Percentiles rank a stretch among this genome's conserved stretches.
These are phyloP conservation scores for Cryptophagus acutangulus DNA, from an alignment of 2,888 invertebrate species.

Conservation along the genomic window DNA sequence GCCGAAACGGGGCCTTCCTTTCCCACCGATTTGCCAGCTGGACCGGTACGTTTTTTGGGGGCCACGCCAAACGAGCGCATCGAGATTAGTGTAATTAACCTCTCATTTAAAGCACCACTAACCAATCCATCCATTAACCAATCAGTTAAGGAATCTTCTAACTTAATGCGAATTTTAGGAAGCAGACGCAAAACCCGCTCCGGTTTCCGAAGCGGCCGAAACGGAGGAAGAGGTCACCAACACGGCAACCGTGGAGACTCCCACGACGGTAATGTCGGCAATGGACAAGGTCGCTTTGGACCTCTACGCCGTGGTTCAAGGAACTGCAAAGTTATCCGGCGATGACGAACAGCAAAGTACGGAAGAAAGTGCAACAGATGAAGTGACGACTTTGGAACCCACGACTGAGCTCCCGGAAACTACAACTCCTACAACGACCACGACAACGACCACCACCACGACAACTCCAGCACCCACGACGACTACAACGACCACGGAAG, in stretches of 20 bases:
- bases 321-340: slow-evolving; percentile 53
- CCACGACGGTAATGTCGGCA: slow-evolving; percentile 25
- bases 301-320: slow-evolving; percentile 71
- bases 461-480: slow-evolving; percentile 50
- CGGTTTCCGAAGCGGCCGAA: slow-evolving; percentile 42
- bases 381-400: slow-evolving; percentile 23
- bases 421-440: slow-evolving; percentile 55
- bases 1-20: slow-evolving; percentile 52
- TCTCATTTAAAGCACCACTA: no score
- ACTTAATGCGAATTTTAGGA: no score
- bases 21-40: slow-evolving; percentile 52
- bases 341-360: slow-evolving; percentile 42
- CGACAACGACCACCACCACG: slow-evolving; percentile 53
- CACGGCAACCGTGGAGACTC: slow-evolving; percentile 45
- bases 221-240: slow-evolving; percentile 35
- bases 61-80: slow-evolving; percentile 55
- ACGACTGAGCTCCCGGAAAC: slow-evolving; percentile 35
- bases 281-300: slow-evolving; percentile 65
- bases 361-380: slow-evolving; percentile 23
- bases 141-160: no score
- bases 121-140: no score
- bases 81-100: slow-evolving; percentile 33
- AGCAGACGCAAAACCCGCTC: no score
- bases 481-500: slow-evolving; percentile 44
- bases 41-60: slow-evolving; percentile 55